phyloP scores from a whole-genome alignment of 2,113 vertebrate species.

The Petrocephalus microphthalmus region DNA sequence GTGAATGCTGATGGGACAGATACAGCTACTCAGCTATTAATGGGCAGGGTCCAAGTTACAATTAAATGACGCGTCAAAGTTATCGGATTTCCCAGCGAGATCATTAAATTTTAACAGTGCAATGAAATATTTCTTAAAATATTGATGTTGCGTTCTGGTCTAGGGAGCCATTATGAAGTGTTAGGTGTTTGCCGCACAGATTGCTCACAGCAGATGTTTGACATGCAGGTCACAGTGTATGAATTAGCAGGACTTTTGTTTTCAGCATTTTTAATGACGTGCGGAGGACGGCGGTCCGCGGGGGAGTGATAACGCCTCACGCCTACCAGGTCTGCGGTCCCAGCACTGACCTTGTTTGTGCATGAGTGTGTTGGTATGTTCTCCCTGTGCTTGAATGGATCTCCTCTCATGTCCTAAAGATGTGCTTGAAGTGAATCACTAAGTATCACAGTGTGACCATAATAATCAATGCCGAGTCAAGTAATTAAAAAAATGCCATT shows the following conservation, averaged over 20 bases:
- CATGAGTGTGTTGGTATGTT: background rate
- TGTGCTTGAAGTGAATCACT: background rate
- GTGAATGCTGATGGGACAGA: background rate
- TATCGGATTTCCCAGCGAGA: constrained; percentile 36
- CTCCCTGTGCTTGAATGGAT: background rate
- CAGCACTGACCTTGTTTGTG: background rate
- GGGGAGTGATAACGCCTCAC: background rate
- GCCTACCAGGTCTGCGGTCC: background rate
- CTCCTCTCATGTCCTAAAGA: background rate
- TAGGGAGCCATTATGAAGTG: constrained; percentile 25
- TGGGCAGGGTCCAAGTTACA: background rate
- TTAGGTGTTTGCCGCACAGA: constrained; percentile 26
- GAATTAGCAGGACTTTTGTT: background rate
- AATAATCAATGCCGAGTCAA: background rate
- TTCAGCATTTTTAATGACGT: background rate
- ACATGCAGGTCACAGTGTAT: background rate
- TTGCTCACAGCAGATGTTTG: background rate
- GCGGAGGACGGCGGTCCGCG: background rate
- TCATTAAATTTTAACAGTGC: constrained; percentile 50
- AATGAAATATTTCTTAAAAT: constrained; percentile 25
- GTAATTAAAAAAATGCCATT: background rate
- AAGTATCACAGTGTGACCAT: background rate
- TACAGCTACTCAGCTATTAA: constrained; percentile 1
- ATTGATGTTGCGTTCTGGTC: constrained; percentile 22
- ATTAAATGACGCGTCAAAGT: constrained; percentile 34